Evolutionary conservation across 2,797 vertebrate genomes (phyloP).

Genomic region (Lepus oiostolus): DNA sequence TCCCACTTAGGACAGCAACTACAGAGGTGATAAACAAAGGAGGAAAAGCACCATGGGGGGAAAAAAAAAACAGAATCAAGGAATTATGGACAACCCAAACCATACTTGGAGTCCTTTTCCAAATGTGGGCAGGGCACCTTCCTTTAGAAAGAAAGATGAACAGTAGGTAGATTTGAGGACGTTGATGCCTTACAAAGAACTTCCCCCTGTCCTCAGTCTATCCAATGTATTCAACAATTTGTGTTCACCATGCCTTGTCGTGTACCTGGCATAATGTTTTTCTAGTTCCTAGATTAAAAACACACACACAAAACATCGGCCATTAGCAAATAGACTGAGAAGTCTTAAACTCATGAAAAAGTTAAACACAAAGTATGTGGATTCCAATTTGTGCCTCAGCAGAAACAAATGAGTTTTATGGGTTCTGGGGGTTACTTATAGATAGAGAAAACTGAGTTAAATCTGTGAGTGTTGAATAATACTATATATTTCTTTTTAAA

Average conservation of each 20-base stretch:
- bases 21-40: conserved; percentile 48
- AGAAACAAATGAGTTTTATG: conserved; percentile 55
- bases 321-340: conserved; percentile 50
- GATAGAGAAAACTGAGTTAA: conserved; percentile 17
- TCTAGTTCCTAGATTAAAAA: conserved; percentile 61
- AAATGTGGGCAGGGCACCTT: not conserved
- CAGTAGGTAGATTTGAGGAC: not conserved
- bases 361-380: conserved; percentile 46
- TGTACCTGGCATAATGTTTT: conserved; percentile 34
- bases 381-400: conserved; percentile 48
- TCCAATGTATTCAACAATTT: conserved; percentile 42
- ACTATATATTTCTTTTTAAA: conserved; percentile 40
- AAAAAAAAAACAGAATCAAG: conserved; percentile 30
- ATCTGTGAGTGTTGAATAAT: conserved; percentile 36
- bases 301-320: conserved; percentile 25
- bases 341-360: conserved; percentile 50
- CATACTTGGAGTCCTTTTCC: not conserved
- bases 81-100: not conserved
- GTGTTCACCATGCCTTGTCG: not conserved
- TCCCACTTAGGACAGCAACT: conserved; percentile 60
- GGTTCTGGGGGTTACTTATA: conserved; percentile 7
- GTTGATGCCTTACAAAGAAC: not conserved
- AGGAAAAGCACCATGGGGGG: conserved; percentile 29
- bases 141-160: conserved; percentile 37
- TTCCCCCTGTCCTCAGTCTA: not conserved